These are phyloP conservation scores for Halichoeres trimaculatus DNA, from an alignment of 2,113 vertebrate species.

Conservation along the genomic window DNA sequence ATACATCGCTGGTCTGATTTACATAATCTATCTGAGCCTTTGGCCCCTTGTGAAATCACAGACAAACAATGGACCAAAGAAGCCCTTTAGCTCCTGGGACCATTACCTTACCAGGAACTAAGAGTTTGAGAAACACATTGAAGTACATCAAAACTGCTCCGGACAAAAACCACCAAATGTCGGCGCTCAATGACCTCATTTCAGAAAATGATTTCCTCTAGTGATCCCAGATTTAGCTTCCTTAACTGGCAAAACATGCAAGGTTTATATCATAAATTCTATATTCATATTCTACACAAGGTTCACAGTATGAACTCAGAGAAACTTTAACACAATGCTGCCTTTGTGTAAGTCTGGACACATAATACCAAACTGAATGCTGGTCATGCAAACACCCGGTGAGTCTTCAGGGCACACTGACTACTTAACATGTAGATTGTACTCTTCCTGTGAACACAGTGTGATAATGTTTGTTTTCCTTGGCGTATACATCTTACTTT, in stretches of 20 bases:
- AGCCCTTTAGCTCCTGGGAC: too few species aligned
- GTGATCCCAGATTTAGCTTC: background rate
- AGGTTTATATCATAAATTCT: background rate
- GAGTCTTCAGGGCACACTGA: background rate
- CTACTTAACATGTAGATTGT: background rate
- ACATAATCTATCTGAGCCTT: too few species aligned
- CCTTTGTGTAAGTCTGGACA: background rate
- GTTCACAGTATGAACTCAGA: background rate
- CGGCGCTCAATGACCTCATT: conserved; percentile 3
- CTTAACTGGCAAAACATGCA: conserved; percentile 2
- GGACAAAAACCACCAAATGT: background rate
- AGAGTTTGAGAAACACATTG: background rate
- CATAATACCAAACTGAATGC: background rate
- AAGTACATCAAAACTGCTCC: background rate
- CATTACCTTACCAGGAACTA: too few species aligned
- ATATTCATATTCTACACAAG: background rate
- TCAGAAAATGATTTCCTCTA: conserved; percentile 4
- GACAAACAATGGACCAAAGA: too few species aligned
- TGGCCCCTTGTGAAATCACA: too few species aligned
- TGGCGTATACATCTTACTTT: background rate
- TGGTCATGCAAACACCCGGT: background rate
- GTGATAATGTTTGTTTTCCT: background rate
- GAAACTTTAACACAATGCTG: background rate
- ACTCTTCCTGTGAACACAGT: background rate
- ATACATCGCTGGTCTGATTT: too few species aligned